Percentiles rank a stretch among this genome's conserved stretches.
phyloP scores from a whole-genome alignment of 2,797 vertebrate genomes.

The Eospalax fontanierii region DNA sequence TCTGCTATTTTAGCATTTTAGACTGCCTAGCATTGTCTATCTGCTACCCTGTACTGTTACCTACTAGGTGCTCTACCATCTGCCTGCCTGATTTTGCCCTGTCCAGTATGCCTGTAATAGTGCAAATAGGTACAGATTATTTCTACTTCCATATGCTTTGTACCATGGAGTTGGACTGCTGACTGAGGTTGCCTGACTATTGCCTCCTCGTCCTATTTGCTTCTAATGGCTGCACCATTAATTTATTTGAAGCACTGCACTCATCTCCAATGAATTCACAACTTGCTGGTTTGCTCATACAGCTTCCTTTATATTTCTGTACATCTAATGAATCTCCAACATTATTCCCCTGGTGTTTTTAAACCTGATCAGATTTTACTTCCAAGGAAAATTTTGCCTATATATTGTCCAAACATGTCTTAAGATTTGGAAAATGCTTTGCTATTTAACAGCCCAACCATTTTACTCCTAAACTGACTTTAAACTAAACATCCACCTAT shows the following conservation, averaged over 20 bases:
- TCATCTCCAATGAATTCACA: conserved; percentile 58
- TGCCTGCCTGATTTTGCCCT: conserved; percentile 75
- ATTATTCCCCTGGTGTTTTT: conserved; percentile 81
- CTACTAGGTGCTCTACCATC: conserved; percentile 61
- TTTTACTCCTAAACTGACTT: conserved; percentile 76
- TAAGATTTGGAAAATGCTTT: conserved; percentile 82
- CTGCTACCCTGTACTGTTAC: conserved; percentile 44
- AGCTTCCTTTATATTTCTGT: conserved; percentile 80
- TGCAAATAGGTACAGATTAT: conserved; percentile 72
- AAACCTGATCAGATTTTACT: conserved; percentile 84
- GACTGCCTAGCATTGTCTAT: conserved; percentile 57
- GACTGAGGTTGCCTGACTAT: conserved; percentile 82
- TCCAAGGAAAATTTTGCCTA: conserved; percentile 84
- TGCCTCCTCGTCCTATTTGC: conserved; percentile 84
- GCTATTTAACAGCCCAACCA: conserved; percentile 78
- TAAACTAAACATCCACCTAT: conserved; percentile 77
- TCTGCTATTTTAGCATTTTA: conserved; percentile 83
- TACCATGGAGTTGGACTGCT: conserved; percentile 67
- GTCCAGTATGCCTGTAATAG: conserved; percentile 65
- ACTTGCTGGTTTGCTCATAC: conserved; percentile 72
- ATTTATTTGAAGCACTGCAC: conserved; percentile 64
- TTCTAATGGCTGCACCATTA: conserved; percentile 76
- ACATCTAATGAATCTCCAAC: conserved; percentile 84
- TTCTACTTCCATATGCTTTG: conserved; percentile 80
- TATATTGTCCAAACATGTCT: conserved; percentile 77